These are phyloP conservation scores for Leucozona laternaria DNA, from an alignment of 2,888 invertebrate species.

Conservation along the genomic window DNA sequence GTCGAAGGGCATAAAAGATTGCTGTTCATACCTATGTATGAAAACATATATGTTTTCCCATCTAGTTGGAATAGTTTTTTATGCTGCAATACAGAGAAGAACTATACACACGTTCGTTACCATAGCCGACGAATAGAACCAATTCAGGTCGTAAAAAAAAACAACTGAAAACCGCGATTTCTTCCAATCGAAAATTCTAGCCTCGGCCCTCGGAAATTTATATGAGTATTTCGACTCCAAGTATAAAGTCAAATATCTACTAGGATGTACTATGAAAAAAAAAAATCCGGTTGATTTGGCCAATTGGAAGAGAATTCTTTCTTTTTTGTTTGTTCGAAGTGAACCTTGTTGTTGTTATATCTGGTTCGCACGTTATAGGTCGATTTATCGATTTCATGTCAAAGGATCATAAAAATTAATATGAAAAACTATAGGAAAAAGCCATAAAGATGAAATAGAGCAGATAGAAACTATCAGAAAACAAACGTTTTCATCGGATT, in stretches of 20 bases:
- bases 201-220: not conserved
- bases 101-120: not conserved
- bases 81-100: slow-evolving; percentile 15
- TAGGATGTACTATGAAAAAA: not conserved
- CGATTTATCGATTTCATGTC: slow-evolving; percentile 69
- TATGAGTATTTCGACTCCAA: slow-evolving; percentile 23
- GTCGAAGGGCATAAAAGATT: slow-evolving; percentile 48
- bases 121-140: not conserved
- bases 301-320: slow-evolving; percentile 51
- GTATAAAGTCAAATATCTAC: slow-evolving; percentile 10
- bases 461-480: slow-evolving; percentile 4
- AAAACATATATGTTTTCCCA: not conserved
- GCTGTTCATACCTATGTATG: slow-evolving; percentile 1
- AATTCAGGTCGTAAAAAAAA: slow-evolving; percentile 44
- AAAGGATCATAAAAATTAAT: slow-evolving; percentile 68
- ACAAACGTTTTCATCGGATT: slow-evolving; percentile 10
- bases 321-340: not conserved
- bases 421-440: slow-evolving; percentile 40
- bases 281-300: slow-evolving; percentile 52
- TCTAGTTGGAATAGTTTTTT: not conserved
- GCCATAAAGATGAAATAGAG: slow-evolving; percentile 69
- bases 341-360: slow-evolving; percentile 1
- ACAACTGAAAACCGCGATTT: slow-evolving; percentile 62
- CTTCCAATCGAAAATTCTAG: slow-evolving; percentile 41
- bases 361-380: slow-evolving; percentile 47